Percentiles rank a stretch among this genome's conserved stretches.
phyloP scores from a whole-genome alignment of 2,888 invertebrate species.

The Dryocosmus kuriphilus region DNA sequence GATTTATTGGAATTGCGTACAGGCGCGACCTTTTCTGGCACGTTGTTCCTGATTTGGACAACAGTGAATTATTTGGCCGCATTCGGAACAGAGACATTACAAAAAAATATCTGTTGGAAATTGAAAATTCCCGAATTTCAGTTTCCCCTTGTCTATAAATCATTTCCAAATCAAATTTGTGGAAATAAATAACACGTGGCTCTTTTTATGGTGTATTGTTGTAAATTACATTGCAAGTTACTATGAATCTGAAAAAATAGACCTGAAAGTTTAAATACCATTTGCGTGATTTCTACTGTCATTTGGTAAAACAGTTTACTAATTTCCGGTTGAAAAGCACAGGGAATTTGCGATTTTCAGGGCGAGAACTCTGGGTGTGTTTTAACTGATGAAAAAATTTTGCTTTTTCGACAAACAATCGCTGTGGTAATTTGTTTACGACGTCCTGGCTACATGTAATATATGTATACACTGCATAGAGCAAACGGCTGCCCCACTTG shows the following conservation, averaged over 20 bases:
- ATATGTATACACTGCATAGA: too few species aligned
- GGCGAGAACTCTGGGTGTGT: constrained; percentile 31
- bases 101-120: neutral
- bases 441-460: constrained; percentile 48
- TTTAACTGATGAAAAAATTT: constrained; percentile 63
- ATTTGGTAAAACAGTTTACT: neutral
- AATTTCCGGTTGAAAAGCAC: neutral
- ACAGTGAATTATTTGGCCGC: constrained; percentile 1
- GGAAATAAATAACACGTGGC: neutral
- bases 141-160: neutral
- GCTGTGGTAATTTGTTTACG: constrained; percentile 67
- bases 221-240: too few species aligned
- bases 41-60: constrained; percentile 7
- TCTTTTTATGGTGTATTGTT: neutral
- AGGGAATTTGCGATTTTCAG: neutral
- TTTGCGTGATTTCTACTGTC: neutral
- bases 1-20: neutral
- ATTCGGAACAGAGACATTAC: constrained; percentile 7
- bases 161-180: neutral
- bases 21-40: neutral
- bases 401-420: constrained; percentile 69
- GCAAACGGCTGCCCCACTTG: constrained; percentile 25
- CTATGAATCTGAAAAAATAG: neutral
- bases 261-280: too few species aligned
- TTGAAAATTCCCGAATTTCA: constrained; percentile 7